phyloP scores from a whole-genome alignment of 2,888 invertebrate genomes.

The Drosophila melanosoma region DNA sequence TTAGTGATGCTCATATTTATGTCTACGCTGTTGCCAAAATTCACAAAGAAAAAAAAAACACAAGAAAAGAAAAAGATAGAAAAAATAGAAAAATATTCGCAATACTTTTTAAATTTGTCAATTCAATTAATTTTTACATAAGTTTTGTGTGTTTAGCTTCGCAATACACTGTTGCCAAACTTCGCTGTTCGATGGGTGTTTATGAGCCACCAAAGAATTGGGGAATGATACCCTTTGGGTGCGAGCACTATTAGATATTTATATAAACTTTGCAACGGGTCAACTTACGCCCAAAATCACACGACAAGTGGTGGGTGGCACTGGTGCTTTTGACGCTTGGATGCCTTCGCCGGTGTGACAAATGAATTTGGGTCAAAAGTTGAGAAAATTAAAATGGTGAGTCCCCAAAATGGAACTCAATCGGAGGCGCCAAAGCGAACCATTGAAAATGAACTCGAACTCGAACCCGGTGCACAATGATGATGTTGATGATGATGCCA shows the following conservation, averaged over 20 bases:
- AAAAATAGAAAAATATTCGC: neutral
- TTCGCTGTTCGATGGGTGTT: slow-evolving; percentile 33
- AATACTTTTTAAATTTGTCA: neutral
- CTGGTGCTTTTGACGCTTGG: slow-evolving; percentile 59
- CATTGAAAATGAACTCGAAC: slow-evolving; percentile 23
- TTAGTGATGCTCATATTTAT: neutral
- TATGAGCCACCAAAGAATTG: slow-evolving; percentile 48
- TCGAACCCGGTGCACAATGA: slow-evolving; percentile 3
- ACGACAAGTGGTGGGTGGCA: slow-evolving; percentile 17
- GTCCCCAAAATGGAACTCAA: slow-evolving; percentile 9
- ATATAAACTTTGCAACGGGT: slow-evolving; percentile 53
- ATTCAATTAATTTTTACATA: neutral
- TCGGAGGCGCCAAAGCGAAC: slow-evolving; percentile 20
- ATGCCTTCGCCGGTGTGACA: slow-evolving; percentile 61
- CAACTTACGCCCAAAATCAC: slow-evolving; percentile 13
- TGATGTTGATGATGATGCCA: slow-evolving; percentile 21
- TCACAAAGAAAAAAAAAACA: neutral
- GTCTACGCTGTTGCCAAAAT: slow-evolving; percentile 11
- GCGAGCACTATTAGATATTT: slow-evolving; percentile 68
- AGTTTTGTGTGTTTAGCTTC: slow-evolving; percentile 5
- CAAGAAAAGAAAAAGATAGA: neutral
- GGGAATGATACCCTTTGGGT: slow-evolving; percentile 23
- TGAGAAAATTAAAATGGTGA: slow-evolving; percentile 69
- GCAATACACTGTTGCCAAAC: slow-evolving; percentile 23
- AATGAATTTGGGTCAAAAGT: slow-evolving; percentile 79